Evolutionary conservation across 2,797 vertebrate species (phyloP).

Genomic region (Peromyscus attwateri): DNA sequence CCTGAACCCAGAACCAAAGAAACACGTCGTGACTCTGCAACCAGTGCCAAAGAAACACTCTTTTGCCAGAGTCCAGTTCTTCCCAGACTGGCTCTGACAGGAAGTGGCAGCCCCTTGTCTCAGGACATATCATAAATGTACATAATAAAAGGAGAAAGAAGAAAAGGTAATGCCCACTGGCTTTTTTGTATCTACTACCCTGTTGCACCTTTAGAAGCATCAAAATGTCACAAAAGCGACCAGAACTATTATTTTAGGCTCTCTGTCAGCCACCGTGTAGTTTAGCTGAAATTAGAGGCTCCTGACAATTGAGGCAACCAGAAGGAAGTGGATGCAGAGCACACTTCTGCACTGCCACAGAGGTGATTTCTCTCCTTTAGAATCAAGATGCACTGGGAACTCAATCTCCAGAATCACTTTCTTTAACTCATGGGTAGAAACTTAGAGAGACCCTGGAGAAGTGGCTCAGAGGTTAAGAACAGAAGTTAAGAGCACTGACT

Average conservation of each 20-base stretch:
- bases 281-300: slow-evolving; percentile 53
- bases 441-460: too few species aligned
- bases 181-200: not conserved
- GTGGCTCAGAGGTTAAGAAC: too few species aligned
- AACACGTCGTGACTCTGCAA: too few species aligned
- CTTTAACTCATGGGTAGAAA: slow-evolving; percentile 28
- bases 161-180: not conserved
- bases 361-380: not conserved
- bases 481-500: too few species aligned
- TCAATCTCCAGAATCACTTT: not conserved
- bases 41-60: too few species aligned
- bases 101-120: not conserved
- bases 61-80: not conserved
- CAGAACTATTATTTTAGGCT: slow-evolving; percentile 17
- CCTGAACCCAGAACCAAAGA: too few species aligned
- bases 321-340: not conserved
- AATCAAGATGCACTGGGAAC: not conserved
- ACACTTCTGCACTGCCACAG: slow-evolving; percentile 8
- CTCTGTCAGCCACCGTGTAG: not conserved
- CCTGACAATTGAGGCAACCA: not conserved
- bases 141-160: not conserved
- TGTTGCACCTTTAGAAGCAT: slow-evolving; percentile 34
- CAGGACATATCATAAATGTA: not conserved
- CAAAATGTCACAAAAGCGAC: slow-evolving; percentile 38
- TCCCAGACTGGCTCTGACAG: slow-evolving; percentile 33